These are phyloP conservation scores for Ptilodon capucinus DNA, from an alignment of 2,888 invertebrate species.

Conservation along the genomic window DNA sequence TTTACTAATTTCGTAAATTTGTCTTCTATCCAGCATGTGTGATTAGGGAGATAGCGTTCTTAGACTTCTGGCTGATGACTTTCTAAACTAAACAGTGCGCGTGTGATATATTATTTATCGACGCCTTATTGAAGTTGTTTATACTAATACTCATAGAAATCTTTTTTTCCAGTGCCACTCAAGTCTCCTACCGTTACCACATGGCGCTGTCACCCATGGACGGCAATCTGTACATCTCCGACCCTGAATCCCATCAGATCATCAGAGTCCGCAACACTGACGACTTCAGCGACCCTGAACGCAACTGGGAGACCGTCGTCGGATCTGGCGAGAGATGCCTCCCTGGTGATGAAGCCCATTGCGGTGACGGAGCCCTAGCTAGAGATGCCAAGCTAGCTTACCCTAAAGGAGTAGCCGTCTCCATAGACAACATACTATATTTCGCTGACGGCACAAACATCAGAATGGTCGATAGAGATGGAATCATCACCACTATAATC, in stretches of 20 bases:
- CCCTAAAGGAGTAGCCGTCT: conserved; percentile 98
- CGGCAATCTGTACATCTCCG: conserved; percentile 96
- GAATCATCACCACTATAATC: conserved; percentile 95
- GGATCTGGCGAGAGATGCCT: conserved; percentile 97
- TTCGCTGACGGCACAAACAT: conserved; percentile 98
- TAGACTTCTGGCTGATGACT: no score
- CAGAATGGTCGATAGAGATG: conserved; percentile 95
- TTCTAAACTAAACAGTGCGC: no score
- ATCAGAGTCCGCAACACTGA: conserved; percentile 92
- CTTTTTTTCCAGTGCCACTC: conserved; percentile 88
- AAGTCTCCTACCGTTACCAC: conserved; percentile 98
- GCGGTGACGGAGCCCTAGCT: conserved; percentile 97
- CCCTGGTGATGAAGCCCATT: conserved; percentile 96
- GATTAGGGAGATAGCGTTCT: no score
- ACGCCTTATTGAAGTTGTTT: no score
- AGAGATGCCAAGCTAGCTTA: conserved; percentile 96
- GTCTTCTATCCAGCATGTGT: no score
- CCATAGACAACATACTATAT: conserved; percentile 94
- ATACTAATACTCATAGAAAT: neutral
- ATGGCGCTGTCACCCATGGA: conserved; percentile 97
- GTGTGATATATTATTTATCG: neutral
- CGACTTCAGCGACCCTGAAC: conserved; percentile 92
- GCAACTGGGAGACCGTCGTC: conserved; percentile 97
- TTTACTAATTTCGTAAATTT: no score
- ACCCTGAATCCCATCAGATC: conserved; percentile 97